Evolutionary conservation across 37 sponge, comb jelly and placozoan genomes (phyloP), one percentile per base, ranked within the genome.

Genomic region (Bolinopsis microptera): DNA sequence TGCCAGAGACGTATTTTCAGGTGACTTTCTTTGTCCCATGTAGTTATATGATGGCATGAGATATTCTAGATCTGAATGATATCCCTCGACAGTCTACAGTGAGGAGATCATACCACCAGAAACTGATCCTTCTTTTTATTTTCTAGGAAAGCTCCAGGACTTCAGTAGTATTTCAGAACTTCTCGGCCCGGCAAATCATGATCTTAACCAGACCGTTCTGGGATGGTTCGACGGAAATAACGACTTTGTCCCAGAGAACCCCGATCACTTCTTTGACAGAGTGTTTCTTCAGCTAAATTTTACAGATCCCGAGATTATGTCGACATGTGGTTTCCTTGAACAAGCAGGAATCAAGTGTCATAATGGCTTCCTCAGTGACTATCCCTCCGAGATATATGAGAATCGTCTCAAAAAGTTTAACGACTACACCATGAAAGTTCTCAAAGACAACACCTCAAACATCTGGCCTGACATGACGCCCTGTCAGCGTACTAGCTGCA

Each of bases 181-280:
- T 5, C 61, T 48, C 9, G 61, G 61, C 9, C 61, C 61, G 5
- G 13, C 9, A 18, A 48, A 48, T 18, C 61, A 48, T 13, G 61
- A 13, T 13, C 61, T 48, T 48, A 48, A 48, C 61, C 61, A 21
- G 75, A 28, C 75, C 18, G 75, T 72, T 30, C 26, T 72, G 26
- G 75, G 18, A 30, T 72, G 75, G 75, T 30, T 72, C 5, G 75
- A 72, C 5, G 75, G 75, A 30, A 28, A 28, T 5, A 72, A 72
- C 75, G 31, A 72, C 75, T 72, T 72, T 28, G 18, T 28, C 5
- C 75, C 75, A 2, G 13, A 30, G 22, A 72, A 72, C 18, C 31
- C 31, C 31, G 75, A 72, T 72, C 75, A 72, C 26, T 72, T 72
- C 75, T 72, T 72, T n/a, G 75, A 72, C 2, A 8, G 75, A 28